Evolutionary conservation across 2,888 invertebrate genomes (phyloP), one percentile per base, ranked within the genome.

Genomic region (Lagria hirta): DNA sequence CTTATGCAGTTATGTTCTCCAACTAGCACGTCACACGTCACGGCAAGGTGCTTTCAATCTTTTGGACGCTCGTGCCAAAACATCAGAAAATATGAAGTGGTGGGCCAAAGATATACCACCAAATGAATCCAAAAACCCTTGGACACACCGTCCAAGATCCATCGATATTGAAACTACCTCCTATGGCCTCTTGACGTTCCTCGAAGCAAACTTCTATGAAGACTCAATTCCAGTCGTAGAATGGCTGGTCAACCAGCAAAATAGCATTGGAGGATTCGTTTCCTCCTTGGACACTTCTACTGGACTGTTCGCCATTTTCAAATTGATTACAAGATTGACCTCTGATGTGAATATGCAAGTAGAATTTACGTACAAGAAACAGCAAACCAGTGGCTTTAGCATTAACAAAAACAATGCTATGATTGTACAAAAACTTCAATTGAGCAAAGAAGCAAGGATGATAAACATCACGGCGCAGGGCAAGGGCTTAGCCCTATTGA

Each of bases 91-190:
- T 58, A 84, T 84, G 58, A 91, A 88, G 83, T 91, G 89, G 84
- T 95, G 94, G 94, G 81, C 82, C 24, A 84, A 86, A 46, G 80
- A 70, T 73, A 38, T 58, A 5, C 66, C 72, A 1, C 61, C 73
- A 24, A 62, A 65, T 6, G 81, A 82, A 43, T 75, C 75, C 27
- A 77, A 78, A 36, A 84, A 84, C 62, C 83, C 84, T 0, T 83
- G 84, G 83, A 74, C 71, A 49, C 69, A 74, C 21, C 70, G 81
- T 47, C 83, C 88, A 0, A 79, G 80, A 45, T 83, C 88, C 0
- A 80, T 86, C 1, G 83, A 87, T 55, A 82, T 96, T 3, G 90
- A 91, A 69, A 88, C 91, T 56, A 94, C 96, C 0, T 83, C 95
- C 0, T 97, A 96, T 70, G 88, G 85, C 0, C 73, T 97, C 40